Percentiles rank a stretch among this genome's conserved stretches.
Conservation (phyloP, 2,113 vertebrate species). For the Neolamprologus ventralis region DNA sequence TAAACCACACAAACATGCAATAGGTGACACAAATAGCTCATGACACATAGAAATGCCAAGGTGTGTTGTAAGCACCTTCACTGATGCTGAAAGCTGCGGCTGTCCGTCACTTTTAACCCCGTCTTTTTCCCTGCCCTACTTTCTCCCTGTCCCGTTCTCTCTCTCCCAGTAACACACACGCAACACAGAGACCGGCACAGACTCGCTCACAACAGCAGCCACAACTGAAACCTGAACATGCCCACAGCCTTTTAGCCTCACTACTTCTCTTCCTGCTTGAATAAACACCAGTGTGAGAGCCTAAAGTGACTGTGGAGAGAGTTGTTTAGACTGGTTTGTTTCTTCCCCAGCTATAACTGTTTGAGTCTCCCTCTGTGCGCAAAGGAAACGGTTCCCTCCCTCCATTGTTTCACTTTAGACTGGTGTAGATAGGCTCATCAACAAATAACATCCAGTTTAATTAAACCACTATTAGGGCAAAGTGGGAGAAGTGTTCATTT, state of each 20-base stretch:
- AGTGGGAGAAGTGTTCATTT: not conserved
- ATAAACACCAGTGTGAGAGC: slow-evolving; percentile 28
- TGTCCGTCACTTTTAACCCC: slow-evolving; percentile 5
- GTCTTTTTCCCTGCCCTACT: slow-evolving; percentile 42
- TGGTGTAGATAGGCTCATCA: not conserved
- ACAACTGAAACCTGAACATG: slow-evolving; percentile 34
- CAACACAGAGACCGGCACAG: not conserved
- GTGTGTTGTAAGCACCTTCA: slow-evolving; percentile 58
- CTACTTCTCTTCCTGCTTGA: slow-evolving; percentile 33
- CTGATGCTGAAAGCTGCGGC: slow-evolving; percentile 42
- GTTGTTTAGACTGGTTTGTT: slow-evolving; percentile 52
- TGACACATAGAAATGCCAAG: slow-evolving; percentile 56
- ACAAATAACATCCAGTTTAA: not conserved
- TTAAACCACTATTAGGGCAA: not conserved
- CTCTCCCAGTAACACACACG: not conserved
- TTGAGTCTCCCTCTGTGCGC: slow-evolving; percentile 1
- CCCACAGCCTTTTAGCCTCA: slow-evolving; percentile 50
- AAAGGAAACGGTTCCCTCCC: slow-evolving; percentile 35
- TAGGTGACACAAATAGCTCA: slow-evolving; percentile 60
- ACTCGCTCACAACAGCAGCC: slow-evolving; percentile 17
- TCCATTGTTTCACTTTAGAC: slow-evolving; percentile 32
- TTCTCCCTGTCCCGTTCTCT: slow-evolving; percentile 16
- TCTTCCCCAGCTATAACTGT: not conserved
- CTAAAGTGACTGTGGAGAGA: slow-evolving; percentile 26
- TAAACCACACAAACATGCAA: slow-evolving; percentile 5